phyloP scores from a whole-genome alignment of 92 coral and sea anemone genomes.

The Isaurus tuberculatus region DNA sequence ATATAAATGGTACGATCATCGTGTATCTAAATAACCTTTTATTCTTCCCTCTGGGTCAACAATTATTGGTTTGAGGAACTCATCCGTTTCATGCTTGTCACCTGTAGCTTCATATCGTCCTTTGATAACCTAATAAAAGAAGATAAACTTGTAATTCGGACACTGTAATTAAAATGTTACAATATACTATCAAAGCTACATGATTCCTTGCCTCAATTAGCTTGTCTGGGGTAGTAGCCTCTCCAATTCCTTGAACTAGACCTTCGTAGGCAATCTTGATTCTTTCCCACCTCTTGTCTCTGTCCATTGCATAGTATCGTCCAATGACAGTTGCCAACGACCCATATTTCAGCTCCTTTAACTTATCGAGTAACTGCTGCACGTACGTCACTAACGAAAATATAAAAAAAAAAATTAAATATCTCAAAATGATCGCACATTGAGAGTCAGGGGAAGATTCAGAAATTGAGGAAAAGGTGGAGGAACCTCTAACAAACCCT shows the following conservation, averaged over 20 bases:
- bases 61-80: slow-evolving; percentile 94
- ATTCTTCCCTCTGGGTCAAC: slow-evolving; percentile 93
- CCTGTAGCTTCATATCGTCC: slow-evolving; percentile 91
- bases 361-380: slow-evolving; percentile 86
- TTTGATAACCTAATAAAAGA: slow-evolving; percentile 76
- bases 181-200: not conserved
- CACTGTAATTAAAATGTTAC: no score
- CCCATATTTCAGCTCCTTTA: slow-evolving; percentile 89
- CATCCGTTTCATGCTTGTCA: slow-evolving; percentile 93
- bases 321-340: slow-evolving; percentile 95
- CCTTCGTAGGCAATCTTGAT: slow-evolving; percentile 98
- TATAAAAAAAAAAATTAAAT: not conserved
- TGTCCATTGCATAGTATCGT: slow-evolving; percentile 98
- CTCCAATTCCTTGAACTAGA: slow-evolving; percentile 93
- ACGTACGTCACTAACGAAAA: slow-evolving; percentile 78
- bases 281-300: slow-evolving; percentile 98
- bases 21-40: slow-evolving; percentile 56
- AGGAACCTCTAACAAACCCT: no score
- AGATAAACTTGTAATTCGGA: not conserved
- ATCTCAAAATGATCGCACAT: no score
- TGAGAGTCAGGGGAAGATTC: no score
- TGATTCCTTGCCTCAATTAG: slow-evolving; percentile 74
- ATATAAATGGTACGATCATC: not conserved
- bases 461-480: no score
- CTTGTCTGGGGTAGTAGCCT: slow-evolving; percentile 80